Conservation (phyloP, 2,888 invertebrate species). For the Yponomeuta sedellus region DNA sequence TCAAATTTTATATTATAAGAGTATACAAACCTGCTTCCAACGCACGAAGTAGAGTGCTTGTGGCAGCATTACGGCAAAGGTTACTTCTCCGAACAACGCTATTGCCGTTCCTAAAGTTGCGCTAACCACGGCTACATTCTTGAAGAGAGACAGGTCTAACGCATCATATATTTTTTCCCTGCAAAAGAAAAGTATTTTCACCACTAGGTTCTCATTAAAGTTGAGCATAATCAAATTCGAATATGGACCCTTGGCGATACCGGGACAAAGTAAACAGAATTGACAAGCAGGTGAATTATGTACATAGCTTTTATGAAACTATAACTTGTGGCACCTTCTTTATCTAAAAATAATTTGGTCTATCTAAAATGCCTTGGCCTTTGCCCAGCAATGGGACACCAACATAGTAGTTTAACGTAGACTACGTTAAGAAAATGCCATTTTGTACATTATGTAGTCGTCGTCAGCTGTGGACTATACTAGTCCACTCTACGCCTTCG, state of each 20-base stretch:
- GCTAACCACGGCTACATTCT: slow-evolving; percentile 72
- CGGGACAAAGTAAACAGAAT: no score
- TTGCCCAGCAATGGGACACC: no score
- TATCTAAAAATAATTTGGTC: no score
- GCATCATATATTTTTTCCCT: slow-evolving; percentile 38
- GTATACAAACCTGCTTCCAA: slow-evolving; percentile 47
- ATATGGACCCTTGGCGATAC: neutral
- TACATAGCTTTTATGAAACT: no score
- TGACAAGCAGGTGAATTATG: no score
- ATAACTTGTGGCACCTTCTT: no score
- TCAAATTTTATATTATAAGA: slow-evolving; percentile 23
- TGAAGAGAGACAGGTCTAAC: slow-evolving; percentile 73
- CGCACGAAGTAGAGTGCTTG: slow-evolving; percentile 69
- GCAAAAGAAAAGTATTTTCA: slow-evolving; percentile 22
- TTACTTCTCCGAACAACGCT: slow-evolving; percentile 68
- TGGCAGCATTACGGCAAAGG: slow-evolving; percentile 73
- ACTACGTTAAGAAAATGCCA: no score
- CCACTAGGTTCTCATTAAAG: neutral
- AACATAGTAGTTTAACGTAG: no score
- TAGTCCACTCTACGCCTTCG: no score
- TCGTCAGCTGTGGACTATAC: no score
- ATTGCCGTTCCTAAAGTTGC: slow-evolving; percentile 77
- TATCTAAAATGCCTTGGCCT: no score
- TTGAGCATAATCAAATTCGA: neutral
- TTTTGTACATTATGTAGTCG: no score